Conservation (phyloP, 2,113 vertebrate species). For the Leucosticte australis region DNA sequence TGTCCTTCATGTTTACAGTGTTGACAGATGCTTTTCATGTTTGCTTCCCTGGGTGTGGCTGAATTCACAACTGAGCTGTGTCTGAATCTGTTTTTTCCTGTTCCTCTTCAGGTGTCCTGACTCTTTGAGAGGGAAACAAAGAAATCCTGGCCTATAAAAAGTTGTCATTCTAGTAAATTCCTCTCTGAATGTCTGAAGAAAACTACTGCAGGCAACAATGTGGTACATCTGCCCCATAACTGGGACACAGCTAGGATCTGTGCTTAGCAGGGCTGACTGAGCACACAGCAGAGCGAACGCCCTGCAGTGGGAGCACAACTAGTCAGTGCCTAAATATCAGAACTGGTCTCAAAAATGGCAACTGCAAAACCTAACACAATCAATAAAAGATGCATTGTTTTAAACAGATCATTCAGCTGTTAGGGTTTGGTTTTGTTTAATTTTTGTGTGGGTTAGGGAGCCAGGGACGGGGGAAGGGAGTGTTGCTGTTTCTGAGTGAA, state of each 20-base stretch:
- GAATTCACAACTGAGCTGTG: background rate
- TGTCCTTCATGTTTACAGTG: background rate
- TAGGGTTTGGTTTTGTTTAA: background rate
- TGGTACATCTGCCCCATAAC: no score
- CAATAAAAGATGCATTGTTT: background rate
- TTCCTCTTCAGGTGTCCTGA: background rate
- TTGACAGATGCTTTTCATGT: background rate
- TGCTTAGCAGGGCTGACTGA: background rate
- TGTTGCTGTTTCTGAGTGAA: background rate
- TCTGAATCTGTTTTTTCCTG: background rate
- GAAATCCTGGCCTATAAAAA: background rate
- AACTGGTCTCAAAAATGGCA: background rate
- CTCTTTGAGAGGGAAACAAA: background rate
- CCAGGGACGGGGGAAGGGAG: rapidly evolving
- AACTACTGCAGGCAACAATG: background rate
- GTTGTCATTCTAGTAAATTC: background rate
- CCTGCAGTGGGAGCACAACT: background rate
- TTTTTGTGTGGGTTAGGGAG: rapidly evolving
- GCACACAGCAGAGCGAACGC: background rate
- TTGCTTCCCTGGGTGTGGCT: background rate
- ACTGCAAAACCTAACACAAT: background rate
- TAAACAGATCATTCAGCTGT: background rate
- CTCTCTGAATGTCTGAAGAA: background rate
- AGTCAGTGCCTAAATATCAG: background rate
- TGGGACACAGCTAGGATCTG: background rate